Conservation (phyloP, 2,113 vertebrate species). For the Corythaixoides concolor region DNA sequence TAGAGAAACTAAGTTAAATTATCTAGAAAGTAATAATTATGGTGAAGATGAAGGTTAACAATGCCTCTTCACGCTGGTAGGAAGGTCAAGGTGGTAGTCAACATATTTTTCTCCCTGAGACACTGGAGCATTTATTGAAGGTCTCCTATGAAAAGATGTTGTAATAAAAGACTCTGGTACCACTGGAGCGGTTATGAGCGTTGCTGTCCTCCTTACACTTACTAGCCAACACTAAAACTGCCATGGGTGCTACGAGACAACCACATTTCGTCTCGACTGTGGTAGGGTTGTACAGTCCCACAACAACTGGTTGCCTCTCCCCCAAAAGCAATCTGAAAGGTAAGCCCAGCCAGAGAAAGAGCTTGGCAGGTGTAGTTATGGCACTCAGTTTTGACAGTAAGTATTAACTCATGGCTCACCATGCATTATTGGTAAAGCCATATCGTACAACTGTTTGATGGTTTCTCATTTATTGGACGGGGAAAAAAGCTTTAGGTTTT, state of each 20-base stretch:
- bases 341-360: not conserved
- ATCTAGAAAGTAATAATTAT: not conserved
- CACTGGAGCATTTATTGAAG: not conserved
- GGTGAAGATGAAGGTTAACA: not conserved
- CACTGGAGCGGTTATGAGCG: not conserved
- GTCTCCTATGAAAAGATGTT: not conserved
- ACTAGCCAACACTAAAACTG: not conserved
- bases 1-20: not conserved
- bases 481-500: not conserved
- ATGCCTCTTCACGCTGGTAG: fast-evolving
- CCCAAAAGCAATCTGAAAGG: not conserved
- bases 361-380: not conserved
- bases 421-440: not conserved
- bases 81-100: not conserved
- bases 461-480: not conserved
- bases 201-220: not conserved
- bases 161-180: not conserved
- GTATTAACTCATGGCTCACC: not conserved
- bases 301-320: not conserved
- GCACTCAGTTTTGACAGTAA: not conserved
- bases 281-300: not conserved
- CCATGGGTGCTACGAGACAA: not conserved
- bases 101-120: not conserved
- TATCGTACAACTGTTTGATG: not conserved
- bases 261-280: not conserved